Evolutionary conservation across 2,113 vertebrate species (phyloP).

Genomic region (Cyanoderma ruficeps): DNA sequence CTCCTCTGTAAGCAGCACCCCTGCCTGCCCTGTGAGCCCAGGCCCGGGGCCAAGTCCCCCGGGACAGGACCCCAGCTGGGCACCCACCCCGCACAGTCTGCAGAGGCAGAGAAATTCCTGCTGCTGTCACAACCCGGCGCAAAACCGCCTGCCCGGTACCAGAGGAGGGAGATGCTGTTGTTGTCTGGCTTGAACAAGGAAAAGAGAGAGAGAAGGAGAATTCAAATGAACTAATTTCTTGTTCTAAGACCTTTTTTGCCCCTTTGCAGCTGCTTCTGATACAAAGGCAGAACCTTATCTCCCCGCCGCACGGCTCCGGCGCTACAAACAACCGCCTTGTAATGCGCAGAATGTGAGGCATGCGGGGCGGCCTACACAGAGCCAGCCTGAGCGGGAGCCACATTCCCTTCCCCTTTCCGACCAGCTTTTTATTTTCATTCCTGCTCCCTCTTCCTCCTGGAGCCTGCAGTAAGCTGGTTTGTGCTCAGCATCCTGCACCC

Average conservation of each 20-base stretch:
- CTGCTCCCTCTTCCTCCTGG: neutral
- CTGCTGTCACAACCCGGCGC: neutral
- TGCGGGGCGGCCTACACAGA: constrained; percentile 10
- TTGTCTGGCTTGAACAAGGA: neutral
- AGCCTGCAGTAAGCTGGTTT: neutral
- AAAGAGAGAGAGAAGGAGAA: neutral
- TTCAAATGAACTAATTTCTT: constrained; percentile 66
- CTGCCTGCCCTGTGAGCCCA: rapidly evolving
- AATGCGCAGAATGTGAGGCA: constrained; percentile 30
- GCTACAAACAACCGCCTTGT: constrained; percentile 39
- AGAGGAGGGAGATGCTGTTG: neutral
- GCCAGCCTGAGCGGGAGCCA: neutral
- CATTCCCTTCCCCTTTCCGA: neutral
- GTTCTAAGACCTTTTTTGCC: constrained; percentile 47
- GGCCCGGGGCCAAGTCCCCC: neutral
- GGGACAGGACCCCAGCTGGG: rapidly evolving
- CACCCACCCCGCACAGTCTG: rapidly evolving
- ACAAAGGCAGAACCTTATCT: constrained; percentile 70
- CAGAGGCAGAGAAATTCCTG: neutral
- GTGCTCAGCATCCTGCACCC: neutral
- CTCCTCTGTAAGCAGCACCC: neutral
- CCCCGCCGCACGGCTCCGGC: constrained; percentile 14
- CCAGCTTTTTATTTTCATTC: neutral
- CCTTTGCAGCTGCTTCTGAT: constrained; percentile 60
- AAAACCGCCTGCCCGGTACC: rapidly evolving